Evolutionary conservation across 2,113 vertebrate species (phyloP), one percentile per base, ranked within the genome.

Genomic region (Scortum barcoo): DNA sequence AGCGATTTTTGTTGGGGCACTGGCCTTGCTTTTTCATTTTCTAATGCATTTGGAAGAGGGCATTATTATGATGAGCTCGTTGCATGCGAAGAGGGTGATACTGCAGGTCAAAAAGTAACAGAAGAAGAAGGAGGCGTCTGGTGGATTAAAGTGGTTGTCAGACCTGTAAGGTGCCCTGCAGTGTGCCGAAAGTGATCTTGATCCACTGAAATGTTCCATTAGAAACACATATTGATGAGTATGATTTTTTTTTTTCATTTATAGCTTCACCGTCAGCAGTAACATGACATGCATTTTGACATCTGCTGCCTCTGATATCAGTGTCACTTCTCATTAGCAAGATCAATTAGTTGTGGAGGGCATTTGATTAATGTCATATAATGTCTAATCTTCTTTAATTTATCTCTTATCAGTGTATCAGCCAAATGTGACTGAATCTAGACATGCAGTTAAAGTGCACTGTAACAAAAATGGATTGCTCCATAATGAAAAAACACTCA

Each of bases 51-150:
- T 76, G 30, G 22, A 80, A 38, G 44, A 65, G 63, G 16, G 26
- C 30, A 54, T 78, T 51, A 40, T 36, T 19, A 11, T 26, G 73
- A 69, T 78, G 70, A 72, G 28, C n/a, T 60, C 16, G 26, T 62
- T n/a, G 56, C 40, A 2, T 77, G 57, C 17, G 17, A 1, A 36
- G 11, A 44, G 30, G 51, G 7, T 13, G 74, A 66, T 48, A 69
- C 71, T 77, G 76, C 51, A 80, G 62, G 56, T 84, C 71, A 86
- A 63, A 84, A 62, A 53, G 65, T n/a, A n/a, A n/a, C 50, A 77
- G 60, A 56, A 61, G 73, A 63, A 26, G 36, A 0, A 69, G 51
- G 4, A 73, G 56, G 33, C 2, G 1, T 50, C 16, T 3, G 0
- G 0, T 51, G 72, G 42, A 80, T 81, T 81, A 80, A 66, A 82